These are phyloP conservation scores for Oscheius sp. DNA, from an alignment of 2,888 invertebrate genomes.

Conservation along the genomic window DNA sequence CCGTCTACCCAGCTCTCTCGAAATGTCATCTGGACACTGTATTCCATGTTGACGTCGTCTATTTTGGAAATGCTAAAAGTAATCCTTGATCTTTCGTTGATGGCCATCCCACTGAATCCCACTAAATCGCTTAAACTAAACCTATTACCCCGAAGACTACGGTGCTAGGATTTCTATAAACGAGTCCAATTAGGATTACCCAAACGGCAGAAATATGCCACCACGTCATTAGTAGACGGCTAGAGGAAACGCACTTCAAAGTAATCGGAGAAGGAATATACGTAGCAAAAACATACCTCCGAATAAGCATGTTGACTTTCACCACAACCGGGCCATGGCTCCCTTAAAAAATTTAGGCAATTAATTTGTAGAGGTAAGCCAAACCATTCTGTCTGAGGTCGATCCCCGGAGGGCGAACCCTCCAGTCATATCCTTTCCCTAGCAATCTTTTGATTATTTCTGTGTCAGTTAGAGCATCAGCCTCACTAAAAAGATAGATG, in stretches of 20 bases:
- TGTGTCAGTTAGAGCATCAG: slow-evolving; percentile 61
- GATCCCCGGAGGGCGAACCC: slow-evolving; percentile 68
- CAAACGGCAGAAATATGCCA: slow-evolving; percentile 3
- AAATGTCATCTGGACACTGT: slow-evolving; percentile 92
- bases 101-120: not conserved
- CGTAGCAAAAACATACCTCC: slow-evolving; percentile 48
- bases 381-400: slow-evolving; percentile 52
- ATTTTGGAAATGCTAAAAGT: slow-evolving; percentile 68
- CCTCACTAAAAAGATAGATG: slow-evolving; percentile 51
- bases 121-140: not conserved
- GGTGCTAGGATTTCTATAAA: slow-evolving; percentile 26
- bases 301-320: slow-evolving; percentile 67
- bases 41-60: slow-evolving; percentile 70
- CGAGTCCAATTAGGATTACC: slow-evolving; percentile 24
- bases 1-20: slow-evolving; percentile 97
- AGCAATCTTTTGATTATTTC: slow-evolving; percentile 66
- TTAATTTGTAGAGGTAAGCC: not conserved
- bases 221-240: slow-evolving; percentile 26
- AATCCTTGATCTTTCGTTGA: not conserved
- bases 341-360: slow-evolving; percentile 29
- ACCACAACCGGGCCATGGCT: slow-evolving; percentile 67
- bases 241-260: not conserved
- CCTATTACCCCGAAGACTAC: slow-evolving; percentile 14
- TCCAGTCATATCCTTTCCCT: slow-evolving; percentile 67
- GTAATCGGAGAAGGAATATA: not conserved